phyloP scores from a whole-genome alignment of 1,140 invertebrate genomes.

The Drosophila seguyi region DNA sequence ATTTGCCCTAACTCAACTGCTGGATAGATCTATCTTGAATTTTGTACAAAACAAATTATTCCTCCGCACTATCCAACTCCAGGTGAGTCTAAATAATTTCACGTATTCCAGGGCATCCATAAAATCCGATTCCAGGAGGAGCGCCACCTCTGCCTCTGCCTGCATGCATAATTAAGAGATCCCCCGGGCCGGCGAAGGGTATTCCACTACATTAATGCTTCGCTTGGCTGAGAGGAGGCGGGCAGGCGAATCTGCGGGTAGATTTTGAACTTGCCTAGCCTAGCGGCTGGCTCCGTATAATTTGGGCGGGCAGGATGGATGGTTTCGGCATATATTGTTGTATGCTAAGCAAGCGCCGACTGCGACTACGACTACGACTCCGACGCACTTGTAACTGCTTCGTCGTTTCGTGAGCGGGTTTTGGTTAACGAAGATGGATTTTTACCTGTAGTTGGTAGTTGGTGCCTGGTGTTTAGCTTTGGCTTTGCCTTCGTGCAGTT shows the following conservation, averaged over 20 bases:
- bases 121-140: constrained; percentile 30
- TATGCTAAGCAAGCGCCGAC: constrained; percentile 36
- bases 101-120: constrained; percentile 29
- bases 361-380: constrained; percentile 42
- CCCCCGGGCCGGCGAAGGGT: constrained; percentile 16
- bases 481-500: constrained; percentile 69
- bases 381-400: constrained; percentile 67
- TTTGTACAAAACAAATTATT: neutral
- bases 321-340: constrained; percentile 16
- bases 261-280: constrained; percentile 43
- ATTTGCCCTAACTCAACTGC: neutral
- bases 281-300: constrained; percentile 44
- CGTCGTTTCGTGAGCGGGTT: constrained; percentile 59
- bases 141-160: constrained; percentile 10
- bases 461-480: constrained; percentile 26
- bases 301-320: constrained; percentile 23
- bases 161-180: constrained; percentile 57
- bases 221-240: constrained; percentile 2
- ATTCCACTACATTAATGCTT: constrained; percentile 50
- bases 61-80: neutral
- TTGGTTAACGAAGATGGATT: constrained; percentile 80
- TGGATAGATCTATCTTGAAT: neutral
- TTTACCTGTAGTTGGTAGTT: constrained; percentile 35
- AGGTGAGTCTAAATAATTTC: constrained; percentile 3
- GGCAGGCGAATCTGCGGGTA: constrained; percentile 39